Conservation (phyloP, 2,797 vertebrate species). For the Sebastes matsubarae region DNA sequence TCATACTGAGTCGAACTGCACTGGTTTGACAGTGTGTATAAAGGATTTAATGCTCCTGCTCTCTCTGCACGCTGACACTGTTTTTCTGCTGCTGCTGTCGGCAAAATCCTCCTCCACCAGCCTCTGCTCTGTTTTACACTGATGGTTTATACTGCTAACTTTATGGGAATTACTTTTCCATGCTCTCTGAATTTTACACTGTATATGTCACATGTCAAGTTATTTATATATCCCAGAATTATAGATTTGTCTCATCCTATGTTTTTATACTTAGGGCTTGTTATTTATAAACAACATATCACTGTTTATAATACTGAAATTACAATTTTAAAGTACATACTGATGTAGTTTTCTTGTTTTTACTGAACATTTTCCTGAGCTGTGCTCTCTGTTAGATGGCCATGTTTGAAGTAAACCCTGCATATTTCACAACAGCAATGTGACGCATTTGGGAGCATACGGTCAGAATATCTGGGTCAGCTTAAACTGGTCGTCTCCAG, state of each 20-base stretch:
- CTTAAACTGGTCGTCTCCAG: too few species aligned
- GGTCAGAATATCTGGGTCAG: not conserved
- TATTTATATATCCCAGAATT: not conserved
- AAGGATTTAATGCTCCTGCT: conserved; percentile 49
- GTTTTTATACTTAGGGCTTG: not conserved
- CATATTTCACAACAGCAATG: not conserved
- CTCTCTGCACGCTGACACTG: conserved; percentile 28
- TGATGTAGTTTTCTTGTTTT: not conserved
- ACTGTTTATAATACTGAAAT: not conserved
- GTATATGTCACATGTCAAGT: not conserved
- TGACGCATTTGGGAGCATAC: too few species aligned
- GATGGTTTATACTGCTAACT: not conserved
- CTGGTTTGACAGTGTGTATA: conserved; percentile 38
- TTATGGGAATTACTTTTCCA: not conserved
- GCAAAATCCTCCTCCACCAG: conserved; percentile 13
- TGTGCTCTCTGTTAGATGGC: not conserved
- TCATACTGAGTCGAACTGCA: conserved; percentile 17
- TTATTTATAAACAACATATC: not conserved
- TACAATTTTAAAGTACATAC: not conserved
- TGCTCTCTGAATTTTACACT: not conserved
- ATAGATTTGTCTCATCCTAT: not conserved
- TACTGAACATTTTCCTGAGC: not conserved
- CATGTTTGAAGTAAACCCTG: not conserved
- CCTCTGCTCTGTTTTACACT: not conserved
- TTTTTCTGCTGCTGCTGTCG: conserved; percentile 41